phyloP scores from a whole-genome alignment of 2,113 vertebrate genomes.

The Lanius ludovicianus region DNA sequence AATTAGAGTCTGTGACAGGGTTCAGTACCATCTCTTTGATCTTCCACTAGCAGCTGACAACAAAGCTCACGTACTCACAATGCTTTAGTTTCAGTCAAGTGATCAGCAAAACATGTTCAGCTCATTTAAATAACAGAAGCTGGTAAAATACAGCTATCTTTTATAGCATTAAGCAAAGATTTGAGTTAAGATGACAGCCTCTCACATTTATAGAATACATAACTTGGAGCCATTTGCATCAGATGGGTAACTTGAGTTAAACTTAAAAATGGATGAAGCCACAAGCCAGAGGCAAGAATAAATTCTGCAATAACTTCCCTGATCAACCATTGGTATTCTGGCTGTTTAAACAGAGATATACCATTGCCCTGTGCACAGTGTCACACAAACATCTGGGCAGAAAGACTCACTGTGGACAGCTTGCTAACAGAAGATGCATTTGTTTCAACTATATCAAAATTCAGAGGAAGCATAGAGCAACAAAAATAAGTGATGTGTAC shows the following conservation, averaged over 20 bases:
- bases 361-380: not conserved
- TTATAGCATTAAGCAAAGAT: slow-evolving; percentile 43
- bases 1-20: slow-evolving; percentile 17
- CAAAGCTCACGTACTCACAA: slow-evolving; percentile 50
- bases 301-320: slow-evolving; percentile 3
- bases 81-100: slow-evolving; percentile 60
- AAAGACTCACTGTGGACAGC: not conserved
- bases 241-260: slow-evolving; percentile 41
- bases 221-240: slow-evolving; percentile 52
- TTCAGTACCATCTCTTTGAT: slow-evolving; percentile 24
- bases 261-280: slow-evolving; percentile 52
- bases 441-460: not conserved
- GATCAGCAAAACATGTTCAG: slow-evolving; percentile 33
- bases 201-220: slow-evolving; percentile 59
- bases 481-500: not conserved
- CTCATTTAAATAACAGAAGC: slow-evolving; percentile 69
- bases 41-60: slow-evolving; percentile 39
- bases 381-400: slow-evolving; percentile 24
- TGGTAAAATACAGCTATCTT: slow-evolving; percentile 58
- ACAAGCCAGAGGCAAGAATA: slow-evolving; percentile 13
- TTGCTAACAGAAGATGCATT: slow-evolving; percentile 20
- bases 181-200: slow-evolving; percentile 54
- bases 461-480: not conserved
- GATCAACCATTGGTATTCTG: not conserved
- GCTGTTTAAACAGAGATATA: slow-evolving; percentile 27